Conservation (phyloP, 1,140 invertebrate genomes). For the Pogonomyrmex barbatus region DNA sequence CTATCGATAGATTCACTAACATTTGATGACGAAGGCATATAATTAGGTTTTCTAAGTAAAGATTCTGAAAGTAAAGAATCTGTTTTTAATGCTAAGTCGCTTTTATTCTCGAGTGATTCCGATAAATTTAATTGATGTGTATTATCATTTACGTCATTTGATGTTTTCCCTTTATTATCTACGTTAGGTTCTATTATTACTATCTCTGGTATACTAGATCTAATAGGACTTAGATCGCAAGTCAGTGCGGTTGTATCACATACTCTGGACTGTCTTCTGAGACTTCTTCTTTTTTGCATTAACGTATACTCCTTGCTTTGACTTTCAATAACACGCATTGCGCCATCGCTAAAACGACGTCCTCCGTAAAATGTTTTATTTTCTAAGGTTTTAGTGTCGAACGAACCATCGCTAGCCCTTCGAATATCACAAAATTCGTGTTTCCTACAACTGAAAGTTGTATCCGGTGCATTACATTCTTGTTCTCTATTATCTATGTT, state of each 20-base stretch:
- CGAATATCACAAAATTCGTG: slow-evolving; percentile 60
- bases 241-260: slow-evolving; percentile 67
- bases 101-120: slow-evolving; percentile 45
- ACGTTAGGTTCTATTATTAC: slow-evolving; percentile 44
- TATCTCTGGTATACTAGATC: slow-evolving; percentile 33
- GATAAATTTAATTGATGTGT: slow-evolving; percentile 6
- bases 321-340: slow-evolving; percentile 56
- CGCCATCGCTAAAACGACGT: slow-evolving; percentile 78
- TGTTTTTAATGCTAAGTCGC: not conserved
- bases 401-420: slow-evolving; percentile 76
- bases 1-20: not conserved
- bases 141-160: not conserved
- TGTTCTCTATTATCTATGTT: not conserved
- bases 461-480: not conserved
- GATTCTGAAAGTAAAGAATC: not conserved
- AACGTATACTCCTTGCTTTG: slow-evolving; percentile 18
- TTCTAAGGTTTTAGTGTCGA: slow-evolving; percentile 19
- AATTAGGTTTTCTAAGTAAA: not conserved
- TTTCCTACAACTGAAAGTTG: not conserved
- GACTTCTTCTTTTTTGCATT: slow-evolving; percentile 70
- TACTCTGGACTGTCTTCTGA: slow-evolving; percentile 79
- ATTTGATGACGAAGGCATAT: slow-evolving; percentile 3
- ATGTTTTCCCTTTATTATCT: not conserved
- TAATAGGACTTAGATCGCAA: slow-evolving; percentile 30
- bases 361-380: slow-evolving; percentile 40